Evolutionary conservation across 2,797 vertebrate species (phyloP).

Genomic region (Acropternis orthonyx): DNA sequence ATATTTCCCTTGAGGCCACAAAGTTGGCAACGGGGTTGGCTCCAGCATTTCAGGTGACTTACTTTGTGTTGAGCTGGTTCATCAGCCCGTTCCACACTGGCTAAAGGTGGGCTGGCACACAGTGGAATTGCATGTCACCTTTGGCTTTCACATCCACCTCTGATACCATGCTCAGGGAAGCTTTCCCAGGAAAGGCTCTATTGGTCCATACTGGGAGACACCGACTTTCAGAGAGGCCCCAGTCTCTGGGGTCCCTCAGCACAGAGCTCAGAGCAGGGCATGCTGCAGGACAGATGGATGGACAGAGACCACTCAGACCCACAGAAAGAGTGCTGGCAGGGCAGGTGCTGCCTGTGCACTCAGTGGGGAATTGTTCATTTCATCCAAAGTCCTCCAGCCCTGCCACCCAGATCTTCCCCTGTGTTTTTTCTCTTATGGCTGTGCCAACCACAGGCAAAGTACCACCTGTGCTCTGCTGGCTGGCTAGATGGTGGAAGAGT

Average conservation of each 20-base stretch:
- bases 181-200: neutral
- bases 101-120: neutral
- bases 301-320: neutral
- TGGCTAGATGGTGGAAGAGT: conserved; percentile 85
- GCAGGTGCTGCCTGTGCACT: neutral
- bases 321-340: neutral
- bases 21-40: neutral
- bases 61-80: neutral
- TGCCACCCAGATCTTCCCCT: neutral
- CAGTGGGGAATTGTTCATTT: fast-evolving
- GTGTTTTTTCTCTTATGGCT: neutral
- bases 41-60: neutral
- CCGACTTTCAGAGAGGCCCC: neutral
- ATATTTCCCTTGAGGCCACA: neutral
- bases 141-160: neutral
- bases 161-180: neutral
- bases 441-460: conserved; percentile 78
- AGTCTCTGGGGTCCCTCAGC: neutral
- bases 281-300: fast-evolving
- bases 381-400: fast-evolving
- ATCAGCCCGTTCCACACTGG: neutral
- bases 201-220: fast-evolving
- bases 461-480: conserved; percentile 87
- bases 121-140: no score
- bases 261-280: neutral